Conservation (phyloP, 2,888 invertebrate genomes). For the Nephrotoma guestfalica region DNA sequence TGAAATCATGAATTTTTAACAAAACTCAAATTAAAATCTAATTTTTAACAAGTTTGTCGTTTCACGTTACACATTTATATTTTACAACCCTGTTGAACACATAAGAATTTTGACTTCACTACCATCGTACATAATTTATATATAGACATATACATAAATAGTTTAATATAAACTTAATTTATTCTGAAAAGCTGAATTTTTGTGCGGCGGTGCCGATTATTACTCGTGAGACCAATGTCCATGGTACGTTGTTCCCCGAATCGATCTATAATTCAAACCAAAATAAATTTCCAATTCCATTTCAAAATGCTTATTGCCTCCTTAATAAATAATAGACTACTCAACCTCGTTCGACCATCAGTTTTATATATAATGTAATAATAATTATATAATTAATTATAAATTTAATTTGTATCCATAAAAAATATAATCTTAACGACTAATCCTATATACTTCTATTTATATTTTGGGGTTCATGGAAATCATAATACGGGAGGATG, state of each 20-base stretch:
- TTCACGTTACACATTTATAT: not conserved
- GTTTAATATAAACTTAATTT: not conserved
- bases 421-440: not conserved
- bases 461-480: not conserved
- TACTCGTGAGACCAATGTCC: no score
- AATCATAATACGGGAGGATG: not conserved
- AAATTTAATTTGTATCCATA: not conserved
- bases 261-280: not conserved
- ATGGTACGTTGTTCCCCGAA: not conserved
- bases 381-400: not conserved
- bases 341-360: not conserved
- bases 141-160: not conserved
- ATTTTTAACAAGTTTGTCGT: not conserved
- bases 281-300: not conserved
- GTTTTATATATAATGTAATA: not conserved
- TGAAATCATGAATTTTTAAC: not conserved
- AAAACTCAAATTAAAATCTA: not conserved
- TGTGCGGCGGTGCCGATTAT: not conserved
- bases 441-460: not conserved
- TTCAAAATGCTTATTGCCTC: not conserved
- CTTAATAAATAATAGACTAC: not conserved
- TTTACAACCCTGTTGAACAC: not conserved
- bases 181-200: not conserved
- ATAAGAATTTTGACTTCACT: no score
- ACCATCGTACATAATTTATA: no score